Base-by-base conservation (phyloP, 2,888 invertebrate genomes). In the Pseudococcus jackbeardsleyi region DNA sequence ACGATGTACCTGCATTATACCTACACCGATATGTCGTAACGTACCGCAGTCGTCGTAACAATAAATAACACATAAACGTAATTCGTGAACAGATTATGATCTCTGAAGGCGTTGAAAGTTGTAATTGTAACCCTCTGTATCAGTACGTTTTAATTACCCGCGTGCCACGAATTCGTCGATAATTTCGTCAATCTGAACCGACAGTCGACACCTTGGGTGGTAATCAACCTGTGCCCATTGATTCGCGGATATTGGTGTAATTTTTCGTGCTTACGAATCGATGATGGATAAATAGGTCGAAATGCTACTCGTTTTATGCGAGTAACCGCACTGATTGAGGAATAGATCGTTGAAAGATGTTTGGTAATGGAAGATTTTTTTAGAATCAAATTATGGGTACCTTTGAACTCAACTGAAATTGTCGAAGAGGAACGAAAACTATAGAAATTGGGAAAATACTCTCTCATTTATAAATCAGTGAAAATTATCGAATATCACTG, bases 41-140 rank as follows among this genome's bases (percentile, higher is more conserved):
- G 7, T 42, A 77, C 26, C 26, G 26, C 3, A 33, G 26, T 33
- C 79, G 79, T 46, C 79, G 79, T 46, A 79, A 79, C 79, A 39
- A 79, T 79, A 79, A 79, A 79, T 79, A 79, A 79, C 79, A 12
- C 42, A 42, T 79, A 42, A 79, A 79, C 79, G 22, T 79, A 59
- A 59, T 59, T 59, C 59, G 59, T 22, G 79, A 8, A 79, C 33
- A 79, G 79, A 79, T 79, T 77, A 42, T n/a, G 11, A 79, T 79
- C 79, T 79, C 79, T 79, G 79, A 79, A 79, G 79, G 79, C 79
- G 79, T 79, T 79, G 79, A 79, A 79, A 79, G 79, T 79, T 79
- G 79, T 79, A 79, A 79, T 39, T 33, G 26, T 33, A 33, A 33
- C 42, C 79, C 59, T 59, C n/a, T 7, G 59, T 59, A 11, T 33